Conservation (phyloP, 2,888 invertebrate genomes). For the Drosophila diplacantha region DNA sequence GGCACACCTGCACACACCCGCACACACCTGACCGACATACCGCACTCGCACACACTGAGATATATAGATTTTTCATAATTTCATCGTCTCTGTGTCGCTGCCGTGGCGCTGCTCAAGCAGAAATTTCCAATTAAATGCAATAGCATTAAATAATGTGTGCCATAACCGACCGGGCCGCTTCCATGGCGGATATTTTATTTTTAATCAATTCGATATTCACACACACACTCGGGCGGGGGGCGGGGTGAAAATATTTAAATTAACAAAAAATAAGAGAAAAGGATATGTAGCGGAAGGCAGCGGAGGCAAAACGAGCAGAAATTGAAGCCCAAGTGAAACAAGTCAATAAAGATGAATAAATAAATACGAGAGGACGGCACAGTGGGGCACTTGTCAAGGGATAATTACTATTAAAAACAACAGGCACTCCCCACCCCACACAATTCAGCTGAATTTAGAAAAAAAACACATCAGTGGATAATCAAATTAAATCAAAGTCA, state of each 20-base stretch:
- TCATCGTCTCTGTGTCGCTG: slow-evolving; percentile 32
- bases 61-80: slow-evolving; percentile 55
- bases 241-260: slow-evolving; percentile 32
- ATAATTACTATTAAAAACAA: neutral
- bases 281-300: slow-evolving; percentile 7
- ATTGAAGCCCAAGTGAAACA: slow-evolving; percentile 29
- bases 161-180: slow-evolving; percentile 8
- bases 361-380: slow-evolving; percentile 17
- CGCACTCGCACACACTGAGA: slow-evolving; percentile 6
- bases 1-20: neutral
- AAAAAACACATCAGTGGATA: too few species aligned
- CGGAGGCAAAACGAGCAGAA: slow-evolving; percentile 8
- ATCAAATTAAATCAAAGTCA: too few species aligned
- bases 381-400: neutral
- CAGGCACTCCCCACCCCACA: rapidly evolving
- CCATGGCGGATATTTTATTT: slow-evolving; percentile 27
- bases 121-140: slow-evolving; percentile 58
- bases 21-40: too few species aligned
- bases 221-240: slow-evolving; percentile 4
- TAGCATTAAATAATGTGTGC: slow-evolving; percentile 43
- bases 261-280: slow-evolving; percentile 10
- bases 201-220: slow-evolving; percentile 35
- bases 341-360: slow-evolving; percentile 33
- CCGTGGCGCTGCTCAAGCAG: slow-evolving; percentile 47
- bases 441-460: too few species aligned